Conservation (phyloP, 2,888 invertebrate species). For the Synergus itoensis region DNA sequence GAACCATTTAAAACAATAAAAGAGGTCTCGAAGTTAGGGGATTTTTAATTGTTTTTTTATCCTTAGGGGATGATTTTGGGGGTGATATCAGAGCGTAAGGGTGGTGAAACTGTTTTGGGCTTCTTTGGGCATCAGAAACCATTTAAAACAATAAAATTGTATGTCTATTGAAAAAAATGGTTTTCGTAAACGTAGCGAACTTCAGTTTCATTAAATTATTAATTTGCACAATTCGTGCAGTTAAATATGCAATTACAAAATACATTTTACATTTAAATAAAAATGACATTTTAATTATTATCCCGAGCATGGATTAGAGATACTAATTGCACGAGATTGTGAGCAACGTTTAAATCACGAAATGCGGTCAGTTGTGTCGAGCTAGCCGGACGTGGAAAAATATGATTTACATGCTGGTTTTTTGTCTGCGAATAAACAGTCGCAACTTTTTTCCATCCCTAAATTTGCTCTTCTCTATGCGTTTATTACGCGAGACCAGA, state of each 20-base stretch:
- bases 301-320: background rate
- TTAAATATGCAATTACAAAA: slow-evolving; percentile 57
- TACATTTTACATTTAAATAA: background rate
- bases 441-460: background rate
- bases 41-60: no score
- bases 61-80: no score
- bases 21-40: no score
- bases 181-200: no score
- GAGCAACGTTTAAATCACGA: background rate
- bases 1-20: slow-evolving; percentile 52
- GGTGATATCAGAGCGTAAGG: no score
- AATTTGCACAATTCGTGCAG: slow-evolving; percentile 43
- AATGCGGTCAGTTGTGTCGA: background rate
- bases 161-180: no score
- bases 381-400: slow-evolving; percentile 18
- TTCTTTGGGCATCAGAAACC: no score
- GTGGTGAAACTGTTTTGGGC: no score
- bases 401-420: slow-evolving; percentile 28
- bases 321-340: background rate
- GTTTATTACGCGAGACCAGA: slow-evolving; percentile 26
- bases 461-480: slow-evolving; percentile 2
- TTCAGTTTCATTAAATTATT: no score
- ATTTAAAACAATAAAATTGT: no score
- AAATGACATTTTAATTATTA: background rate
- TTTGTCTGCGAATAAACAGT: background rate